Base-by-base conservation (phyloP, 2,113 vertebrate species). In the Cygnus buccinator region DNA sequence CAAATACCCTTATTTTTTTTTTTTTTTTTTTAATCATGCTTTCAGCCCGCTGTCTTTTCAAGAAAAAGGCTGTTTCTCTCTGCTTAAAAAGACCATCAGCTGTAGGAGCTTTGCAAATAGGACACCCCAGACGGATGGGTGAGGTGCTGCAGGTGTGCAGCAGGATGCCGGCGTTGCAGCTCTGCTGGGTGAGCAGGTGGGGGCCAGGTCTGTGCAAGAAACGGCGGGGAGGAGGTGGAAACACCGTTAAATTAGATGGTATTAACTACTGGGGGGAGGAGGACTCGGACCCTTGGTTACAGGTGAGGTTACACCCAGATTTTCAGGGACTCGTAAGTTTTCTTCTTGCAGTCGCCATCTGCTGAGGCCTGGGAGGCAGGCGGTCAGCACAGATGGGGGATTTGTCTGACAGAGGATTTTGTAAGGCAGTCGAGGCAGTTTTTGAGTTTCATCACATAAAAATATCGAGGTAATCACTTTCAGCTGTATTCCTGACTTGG, bases 341-440 rank as follows among this genome's bases (percentile, higher is more conserved):
- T 26, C 68, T 44, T 28, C 89, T 71, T 70, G 90, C 76, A 76
- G 75, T 73, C 7, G 4, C 95, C 95, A 92, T 97, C 97, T 96
- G 96, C 87, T 62, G 95, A 96, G 90, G 90, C 84, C 95, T 95
- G 95, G 95, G 89, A 87, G 87, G 93, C 91, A 28, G 94, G 91
- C 50, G 91, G 94, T 93, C 87, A 89, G 95, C 89, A 70, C 95
- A 97, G 96, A 97, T 95, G 96, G 86, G 92, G 90, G 89, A 94
- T 94, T 95, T 91, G 90, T 95, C 79, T 87, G 90, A 91, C 87
- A 95, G 95, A 80, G 79, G 79, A 87, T 95, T 96, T 85, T 81
- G 92, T 94, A 95, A 91, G 93, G 95, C 75, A 87, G 84, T 89
- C 87, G 97, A 93, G 91, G 89, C 91, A 75, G 89, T 93, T 93